Evolutionary conservation across 2,888 invertebrate genomes (phyloP).

Genomic region (Podabrus alpinus): DNA sequence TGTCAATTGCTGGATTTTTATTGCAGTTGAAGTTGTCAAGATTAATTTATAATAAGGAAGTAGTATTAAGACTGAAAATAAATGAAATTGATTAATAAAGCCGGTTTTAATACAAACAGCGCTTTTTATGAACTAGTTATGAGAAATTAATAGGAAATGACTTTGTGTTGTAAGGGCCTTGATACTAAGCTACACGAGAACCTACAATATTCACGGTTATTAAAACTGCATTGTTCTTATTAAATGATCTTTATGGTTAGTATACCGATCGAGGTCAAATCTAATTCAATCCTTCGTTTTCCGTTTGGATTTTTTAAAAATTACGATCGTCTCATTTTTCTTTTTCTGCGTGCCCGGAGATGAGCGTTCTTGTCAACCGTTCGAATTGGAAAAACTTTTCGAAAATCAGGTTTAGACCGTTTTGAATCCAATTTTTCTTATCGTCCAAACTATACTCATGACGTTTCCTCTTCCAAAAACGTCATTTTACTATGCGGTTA

Average conservation of each 20-base stretch:
- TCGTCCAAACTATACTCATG: background rate
- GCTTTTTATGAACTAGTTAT: slow-evolving; percentile 9
- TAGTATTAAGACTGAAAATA: background rate
- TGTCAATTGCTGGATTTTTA: background rate
- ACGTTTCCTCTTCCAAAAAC: background rate
- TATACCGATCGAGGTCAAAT: slow-evolving; percentile 30
- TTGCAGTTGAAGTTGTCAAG: background rate
- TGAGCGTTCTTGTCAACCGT: no score
- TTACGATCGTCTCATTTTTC: background rate
- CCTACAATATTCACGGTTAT: slow-evolving; percentile 28
- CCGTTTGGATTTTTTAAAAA: background rate
- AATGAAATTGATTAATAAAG: background rate
- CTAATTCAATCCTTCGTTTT: background rate
- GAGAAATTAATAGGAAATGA: slow-evolving; percentile 11
- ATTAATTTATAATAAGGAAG: background rate
- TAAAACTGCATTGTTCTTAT: slow-evolving; percentile 31
- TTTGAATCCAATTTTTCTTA: background rate
- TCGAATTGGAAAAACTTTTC: no score
- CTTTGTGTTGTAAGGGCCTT: slow-evolving; percentile 12
- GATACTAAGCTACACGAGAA: slow-evolving; percentile 1
- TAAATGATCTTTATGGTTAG: slow-evolving; percentile 23
- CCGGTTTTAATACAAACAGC: background rate
- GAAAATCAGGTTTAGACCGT: background rate
- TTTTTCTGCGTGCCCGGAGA: no score
- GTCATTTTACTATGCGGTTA: background rate